Evolutionary conservation across 2,113 vertebrate genomes (phyloP), one percentile per base, ranked within the genome.

Genomic region (Phaethornis superciliosus): DNA sequence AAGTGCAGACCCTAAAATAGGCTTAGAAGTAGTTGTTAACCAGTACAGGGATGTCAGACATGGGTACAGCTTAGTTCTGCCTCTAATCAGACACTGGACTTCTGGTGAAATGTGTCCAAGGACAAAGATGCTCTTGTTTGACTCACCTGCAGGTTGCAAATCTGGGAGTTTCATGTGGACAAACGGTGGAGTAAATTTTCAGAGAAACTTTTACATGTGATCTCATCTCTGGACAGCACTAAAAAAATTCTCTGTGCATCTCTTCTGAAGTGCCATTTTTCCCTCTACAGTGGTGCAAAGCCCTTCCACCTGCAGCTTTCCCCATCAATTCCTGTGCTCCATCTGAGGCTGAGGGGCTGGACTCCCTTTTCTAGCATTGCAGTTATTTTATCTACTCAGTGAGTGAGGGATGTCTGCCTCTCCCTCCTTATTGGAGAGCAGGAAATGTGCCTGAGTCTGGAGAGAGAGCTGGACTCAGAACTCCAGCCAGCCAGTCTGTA

Each of bases 311-410:
- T 59, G 42, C 49, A 52, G 21, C 79, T 54, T 80, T 14, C 27
- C 16, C 21, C 1, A 0, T 16, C 0, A 0, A 9, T 47, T 93
- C 81, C 54, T 3, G 3, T 11, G 7, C 46, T 65, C 22, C 40
- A 24, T 10, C 0, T 71, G 35, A 6, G 46, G 15, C 55, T 65
- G 72, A 0, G 6, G 6, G 56, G 27, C 33, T 62, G 21, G 24
- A 33, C 15, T 60, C 27, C 11, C 62, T 52, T 75, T 69, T 80
- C 68, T 19, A 59, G 52, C 24, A 85, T 51, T 77, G 54, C n/a
- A 12, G 35, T 81, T 40, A n/a, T 85, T 93, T 71, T 33, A 17
- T 46, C 51, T 85, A 40, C 27, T 44, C 30, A 22, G 3, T 58
- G 71, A 74, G 8, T n/a, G 47, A 40, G 35, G 17, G 49, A 28